phyloP scores from a whole-genome alignment of 2,888 invertebrate species.

The Fragum sueziense region DNA sequence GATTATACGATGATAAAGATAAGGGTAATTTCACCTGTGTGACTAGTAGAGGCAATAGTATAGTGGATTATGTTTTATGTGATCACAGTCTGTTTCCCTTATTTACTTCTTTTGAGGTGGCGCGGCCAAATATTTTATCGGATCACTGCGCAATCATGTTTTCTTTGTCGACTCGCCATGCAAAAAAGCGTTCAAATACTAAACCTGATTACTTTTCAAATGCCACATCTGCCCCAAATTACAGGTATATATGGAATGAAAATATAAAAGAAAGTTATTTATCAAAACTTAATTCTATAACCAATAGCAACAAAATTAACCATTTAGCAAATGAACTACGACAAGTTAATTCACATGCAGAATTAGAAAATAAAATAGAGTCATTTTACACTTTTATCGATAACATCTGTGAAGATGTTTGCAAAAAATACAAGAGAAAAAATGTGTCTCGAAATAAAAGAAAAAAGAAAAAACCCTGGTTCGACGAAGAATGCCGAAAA shows the following conservation, averaged over 20 bases:
- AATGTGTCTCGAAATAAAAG: neutral
- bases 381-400: neutral
- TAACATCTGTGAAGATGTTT: constrained; percentile 3
- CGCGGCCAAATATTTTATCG: constrained; percentile 27
- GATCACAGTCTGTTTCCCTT: constrained; percentile 2
- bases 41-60: constrained; percentile 13
- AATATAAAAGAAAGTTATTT: neutral
- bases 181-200: neutral
- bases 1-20: constrained; percentile 4
- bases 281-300: neutral
- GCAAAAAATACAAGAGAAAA: neutral
- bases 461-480: constrained; percentile 16
- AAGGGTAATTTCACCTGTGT: constrained; percentile 31
- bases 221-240: neutral
- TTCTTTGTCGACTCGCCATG: neutral
- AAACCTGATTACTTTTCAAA: neutral
- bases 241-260: constrained; percentile 24
- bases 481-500: constrained; percentile 20
- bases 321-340: neutral
- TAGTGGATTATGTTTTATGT: constrained; percentile 34
- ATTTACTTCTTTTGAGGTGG: constrained; percentile 9
- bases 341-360: neutral
- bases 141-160: constrained; percentile 30
- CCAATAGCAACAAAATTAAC: neutral
- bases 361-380: constrained; percentile 11